These are phyloP conservation scores for Myiozetetes cayanensis DNA, from an alignment of 2,113 vertebrate species.

Conservation along the genomic window DNA sequence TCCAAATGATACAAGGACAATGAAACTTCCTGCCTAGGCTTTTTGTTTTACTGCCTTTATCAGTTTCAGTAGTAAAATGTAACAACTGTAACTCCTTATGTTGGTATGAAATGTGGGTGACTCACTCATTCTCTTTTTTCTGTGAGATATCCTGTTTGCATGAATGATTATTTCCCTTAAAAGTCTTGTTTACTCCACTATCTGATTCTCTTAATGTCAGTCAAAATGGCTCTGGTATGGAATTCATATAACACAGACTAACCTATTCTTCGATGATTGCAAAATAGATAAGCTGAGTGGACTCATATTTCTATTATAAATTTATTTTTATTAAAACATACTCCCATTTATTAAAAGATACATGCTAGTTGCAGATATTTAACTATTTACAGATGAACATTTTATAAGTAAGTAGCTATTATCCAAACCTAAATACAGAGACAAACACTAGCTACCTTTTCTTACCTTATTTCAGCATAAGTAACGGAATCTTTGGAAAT, in stretches of 20 bases:
- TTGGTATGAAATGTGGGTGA: background rate
- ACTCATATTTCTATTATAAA: background rate
- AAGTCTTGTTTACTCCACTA: background rate
- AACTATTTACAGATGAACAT: background rate
- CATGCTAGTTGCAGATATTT: background rate
- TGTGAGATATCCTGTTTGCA: background rate
- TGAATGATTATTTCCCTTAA: background rate
- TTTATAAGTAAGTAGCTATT: background rate
- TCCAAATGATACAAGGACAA: background rate
- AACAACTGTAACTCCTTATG: background rate
- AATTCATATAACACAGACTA: background rate
- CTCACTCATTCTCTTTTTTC: background rate
- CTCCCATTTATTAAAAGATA: background rate
- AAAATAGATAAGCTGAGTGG: background rate
- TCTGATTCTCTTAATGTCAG: background rate
- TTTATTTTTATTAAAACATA: background rate
- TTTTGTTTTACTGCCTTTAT: background rate
- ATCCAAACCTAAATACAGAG: background rate
- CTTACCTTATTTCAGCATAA: background rate
- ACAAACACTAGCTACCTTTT: background rate
- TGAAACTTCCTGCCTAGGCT: background rate
- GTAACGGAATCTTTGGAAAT: background rate
- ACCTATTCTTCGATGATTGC: background rate
- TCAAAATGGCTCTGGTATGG: background rate
- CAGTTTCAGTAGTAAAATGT: background rate